Evolutionary conservation across 2,888 invertebrate species (phyloP), one percentile per base, ranked within the genome.

Genomic region (Ormyrus nitidulus): DNA sequence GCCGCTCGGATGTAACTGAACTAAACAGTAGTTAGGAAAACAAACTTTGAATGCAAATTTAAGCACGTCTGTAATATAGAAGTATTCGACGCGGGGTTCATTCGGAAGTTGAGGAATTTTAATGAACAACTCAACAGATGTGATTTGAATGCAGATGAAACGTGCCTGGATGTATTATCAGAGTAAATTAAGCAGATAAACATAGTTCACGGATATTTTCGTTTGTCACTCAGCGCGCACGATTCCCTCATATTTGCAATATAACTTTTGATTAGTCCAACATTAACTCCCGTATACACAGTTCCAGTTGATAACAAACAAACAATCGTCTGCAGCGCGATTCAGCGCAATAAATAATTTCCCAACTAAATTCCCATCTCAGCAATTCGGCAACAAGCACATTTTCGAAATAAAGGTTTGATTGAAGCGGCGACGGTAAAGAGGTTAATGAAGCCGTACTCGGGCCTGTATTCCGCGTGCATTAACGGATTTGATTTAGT

Each of bases 41-140:
- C 74, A 70, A 75, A 74, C 71, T 81, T 75, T 75, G 70, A 77
- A 81, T 81, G 77, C 70, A 74, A 81, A 81, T 77, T 81, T 49
- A 66, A 66, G 66, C 70, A 73, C 59, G 74, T 48, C 68, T 64
- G 49, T 68, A 64, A 66, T 66, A 61, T 65, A 74, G 70, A 65
- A 77, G 77, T 53, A 77, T 69, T 70, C 70, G 65, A 44, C 58
- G 54, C 13, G 64, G 64, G 54, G 54, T n/a, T 8, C 10, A 53
- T 13, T 73, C 73, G n/a, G 73, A 66, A 78, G 71, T 81, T 75
- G 66, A n/a, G 62, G 81, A 81, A 81, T 81, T 81, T 78, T 81
- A 81, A 78, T 75, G 78, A 74, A 78, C 66, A 51, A 61, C 11
- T 78, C 74, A 58, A 56, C 77, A 81, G 81, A 78, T 81, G 78